Base-by-base conservation (phyloP, 2,113 vertebrate genomes). In the Malurus elegans region DNA sequence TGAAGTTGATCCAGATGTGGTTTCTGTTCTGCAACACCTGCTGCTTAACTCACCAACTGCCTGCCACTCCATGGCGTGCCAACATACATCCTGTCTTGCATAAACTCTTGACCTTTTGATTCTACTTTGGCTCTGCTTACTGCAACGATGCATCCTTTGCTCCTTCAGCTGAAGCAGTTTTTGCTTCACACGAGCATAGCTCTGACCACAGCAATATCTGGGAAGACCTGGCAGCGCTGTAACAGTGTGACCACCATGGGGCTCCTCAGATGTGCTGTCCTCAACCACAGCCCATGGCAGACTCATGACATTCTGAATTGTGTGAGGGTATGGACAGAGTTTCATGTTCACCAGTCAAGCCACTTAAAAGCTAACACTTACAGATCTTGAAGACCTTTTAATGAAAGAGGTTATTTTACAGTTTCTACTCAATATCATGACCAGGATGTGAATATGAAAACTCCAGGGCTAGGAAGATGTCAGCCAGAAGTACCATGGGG, bases 401-500 rank as follows among this genome's bases (percentile, higher is more conserved):
- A 48, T 45, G 40, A 76, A 93, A 82, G 34, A 25, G 10, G 19
- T 28, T 94, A 45, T 36, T 89, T 53, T 48, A 60, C 11, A 28
- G 18, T 53, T 82, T 72, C 82, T 74, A 26, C 51, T 61, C 31
- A 79, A 53, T 44, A 76, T 62, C 18, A 73, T 8, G 29, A 73
- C 73, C 38, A 57, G 42, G 23, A 86, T 50, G 15, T 3, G 25
- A 36, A 74, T 6, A 69, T 28, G 20, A 79, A 90, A 90, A 74
- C 54, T 79, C 38, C 38, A 70, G 26, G 54, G 18, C 51, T 66
- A 89, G 60, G 60, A 89, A 58, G 20, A 70, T 45, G 56, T 82
- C 90, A 93, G 70, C 24, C 80, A 93, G 44, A 89, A 92, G 83
- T 66, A 91, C n/a, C 40, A 83, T 8, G 3, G 36, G 36, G 40